These are phyloP conservation scores for Heteromyza rotundicornis DNA, from an alignment of 2,888 invertebrate species.

Conservation along the genomic window DNA sequence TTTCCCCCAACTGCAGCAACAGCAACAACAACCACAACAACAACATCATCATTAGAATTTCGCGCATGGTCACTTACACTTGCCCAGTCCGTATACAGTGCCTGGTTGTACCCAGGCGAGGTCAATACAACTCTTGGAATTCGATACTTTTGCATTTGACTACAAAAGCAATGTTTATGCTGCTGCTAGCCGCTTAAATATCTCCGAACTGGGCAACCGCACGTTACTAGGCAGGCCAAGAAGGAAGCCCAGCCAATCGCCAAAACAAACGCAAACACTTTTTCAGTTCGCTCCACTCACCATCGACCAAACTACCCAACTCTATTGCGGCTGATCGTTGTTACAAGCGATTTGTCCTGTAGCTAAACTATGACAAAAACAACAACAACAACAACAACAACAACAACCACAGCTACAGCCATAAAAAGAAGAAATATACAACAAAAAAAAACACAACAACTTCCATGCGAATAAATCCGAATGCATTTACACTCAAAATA, in stretches of 20 bases:
- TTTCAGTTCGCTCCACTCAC: too few species aligned
- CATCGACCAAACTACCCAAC: not conserved
- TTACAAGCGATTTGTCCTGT: not conserved
- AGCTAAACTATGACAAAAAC: not conserved
- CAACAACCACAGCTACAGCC: not conserved
- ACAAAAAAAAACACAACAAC: too few species aligned
- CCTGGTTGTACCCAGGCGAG: slow-evolving; percentile 30
- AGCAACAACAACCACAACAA: too few species aligned
- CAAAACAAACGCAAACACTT: not conserved
- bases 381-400: slow-evolving; percentile 1
- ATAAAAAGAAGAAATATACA: too few species aligned
- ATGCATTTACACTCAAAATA: too few species aligned
- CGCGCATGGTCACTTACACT: slow-evolving; percentile 6
- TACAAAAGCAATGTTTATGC: not conserved
- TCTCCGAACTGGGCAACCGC: too few species aligned
- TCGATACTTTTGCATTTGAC: slow-evolving; percentile 33
- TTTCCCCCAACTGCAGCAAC: not conserved
- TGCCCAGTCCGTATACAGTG: too few species aligned
- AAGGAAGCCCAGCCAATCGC: not conserved
- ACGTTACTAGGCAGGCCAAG: not conserved
- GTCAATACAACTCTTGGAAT: slow-evolving; percentile 49
- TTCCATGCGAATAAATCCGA: too few species aligned
- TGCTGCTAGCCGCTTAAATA: too few species aligned
- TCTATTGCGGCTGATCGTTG: not conserved
- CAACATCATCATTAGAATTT: slow-evolving; percentile 6